Evolutionary conservation across 2,888 invertebrate species (phyloP).

Genomic region (Sycophila texana): DNA sequence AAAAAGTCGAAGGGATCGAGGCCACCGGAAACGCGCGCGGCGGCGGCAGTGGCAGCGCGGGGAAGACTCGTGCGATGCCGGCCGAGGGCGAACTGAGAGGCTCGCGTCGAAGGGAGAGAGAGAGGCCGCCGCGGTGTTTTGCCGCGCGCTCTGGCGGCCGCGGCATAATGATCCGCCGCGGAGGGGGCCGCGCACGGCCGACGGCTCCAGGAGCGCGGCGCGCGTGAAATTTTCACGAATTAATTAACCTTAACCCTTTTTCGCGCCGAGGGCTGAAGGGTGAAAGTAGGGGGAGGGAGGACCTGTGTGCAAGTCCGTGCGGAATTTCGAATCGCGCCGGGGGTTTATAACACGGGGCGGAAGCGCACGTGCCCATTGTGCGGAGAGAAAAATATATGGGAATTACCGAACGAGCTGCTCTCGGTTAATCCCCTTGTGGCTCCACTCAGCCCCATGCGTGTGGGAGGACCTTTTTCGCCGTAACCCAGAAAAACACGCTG

Average conservation of each 20-base stretch:
- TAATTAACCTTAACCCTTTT: constrained; percentile 33
- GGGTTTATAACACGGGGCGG: background rate
- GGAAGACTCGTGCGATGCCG: constrained; percentile 40
- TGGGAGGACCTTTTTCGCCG: too few relatives aligned
- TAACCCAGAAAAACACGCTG: too few relatives aligned
- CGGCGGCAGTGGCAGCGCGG: background rate
- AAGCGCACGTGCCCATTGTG: background rate
- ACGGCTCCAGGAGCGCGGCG: background rate
- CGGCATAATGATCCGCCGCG: constrained; percentile 9
- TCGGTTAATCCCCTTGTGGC: too few relatives aligned
- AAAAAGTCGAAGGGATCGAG: background rate
- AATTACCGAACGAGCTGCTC: too few relatives aligned
- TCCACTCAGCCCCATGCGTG: too few relatives aligned
- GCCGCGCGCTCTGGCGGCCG: constrained; percentile 13
- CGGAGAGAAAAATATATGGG: background rate
- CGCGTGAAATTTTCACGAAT: constrained; percentile 31
- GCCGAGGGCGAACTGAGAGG: constrained; percentile 51
- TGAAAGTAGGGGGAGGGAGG: background rate
- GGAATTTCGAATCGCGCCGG: background rate
- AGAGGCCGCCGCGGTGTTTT: constrained; percentile 23
- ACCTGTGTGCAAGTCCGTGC: background rate
- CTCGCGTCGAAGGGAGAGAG: background rate
- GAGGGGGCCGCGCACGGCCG: background rate
- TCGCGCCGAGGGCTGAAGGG: background rate
- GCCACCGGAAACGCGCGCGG: background rate